Evolutionary conservation across 2,797 vertebrate genomes (phyloP), one percentile per base, ranked within the genome.

Genomic region (Oryzias dopingdopingensis): DNA sequence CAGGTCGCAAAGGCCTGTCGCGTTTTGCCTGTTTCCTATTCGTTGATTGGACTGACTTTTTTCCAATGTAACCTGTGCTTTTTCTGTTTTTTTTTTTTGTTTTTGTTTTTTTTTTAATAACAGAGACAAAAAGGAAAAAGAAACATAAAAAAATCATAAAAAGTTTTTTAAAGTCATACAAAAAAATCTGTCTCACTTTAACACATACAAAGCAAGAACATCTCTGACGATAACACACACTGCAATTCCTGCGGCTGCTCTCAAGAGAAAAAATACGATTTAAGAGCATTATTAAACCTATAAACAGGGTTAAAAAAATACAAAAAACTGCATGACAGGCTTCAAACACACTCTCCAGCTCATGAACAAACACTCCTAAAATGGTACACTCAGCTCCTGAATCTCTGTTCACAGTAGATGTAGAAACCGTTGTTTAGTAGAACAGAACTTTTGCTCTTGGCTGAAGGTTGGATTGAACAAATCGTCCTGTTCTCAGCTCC

Each of bases 1-100:
- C 26, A 41, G 59, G 79, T 75, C 81, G 51, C 74, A 58, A 70
- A 65, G 63, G 65, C 77, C 81, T 47, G 61, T 83, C 61, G 49
- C 77, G 84, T 77, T 22, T 86, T 84, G 88, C 88, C 82, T 82
- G 89, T 90, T 91, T 91, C 82, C 43, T 91, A 90, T 83, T 83
- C 85, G 84, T 90, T 89, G 85, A 91, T 88, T 88, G 89, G 90
- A 92, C 89, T 90, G 88, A 89, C 81, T 87, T 73, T 67, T 37
- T 37, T 37, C 32, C 80, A 86, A 89, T 80, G 84, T 90, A 90
- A 81, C 85, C 81, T 88, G 82, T 91, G 86, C 76, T 85, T 85
- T 89, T 82, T 37, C 32, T 12, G 32, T 3, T 13, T 37, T 37
- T 12, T 32, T 83, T 84, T 86, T 86, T 84, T 80, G 86, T 84